Evolutionary conservation across 2,797 vertebrate species (phyloP), one percentile per base, ranked within the genome.

Genomic region (Sebastes hubbsi): DNA sequence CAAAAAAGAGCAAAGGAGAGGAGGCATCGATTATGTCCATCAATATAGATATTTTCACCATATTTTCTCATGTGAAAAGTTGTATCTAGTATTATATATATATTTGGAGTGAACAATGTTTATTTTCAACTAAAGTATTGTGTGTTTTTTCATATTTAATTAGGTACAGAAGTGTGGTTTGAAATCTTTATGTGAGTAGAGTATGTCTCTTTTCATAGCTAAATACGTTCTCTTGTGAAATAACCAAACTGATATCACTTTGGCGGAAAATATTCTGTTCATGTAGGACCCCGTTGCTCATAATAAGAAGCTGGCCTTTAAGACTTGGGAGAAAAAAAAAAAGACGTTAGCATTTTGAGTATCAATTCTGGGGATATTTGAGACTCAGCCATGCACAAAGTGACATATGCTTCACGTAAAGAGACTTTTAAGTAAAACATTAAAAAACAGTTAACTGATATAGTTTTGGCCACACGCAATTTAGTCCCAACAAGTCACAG

Each of bases 401-500:
- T 22, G 54, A 67, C 72, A 68, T 7, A 56, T 59, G 67, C 71
- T 72, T 62, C 72, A 52, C 20, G 61, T 85, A 81, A 86, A 84
- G 29, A 74, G n/a, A 71, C 85, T 82, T 88, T 87, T 88, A 90
- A 89, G 64, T 80, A 79, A 85, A 72, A 73, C 80, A 92, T 91
- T 92, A 88, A 91, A 93, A 88, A 55, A 59, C 82, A 83, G 66
- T 81, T 77, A 86, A 75, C 79, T 79, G 52, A 85, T 92, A 88
- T 81, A 86, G 72, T 92, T 92, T 92, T 80, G 87, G 83, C 85
- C 84, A 90, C 86, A 83, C 30, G 49, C 82, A 91, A 91, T 94
- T 89, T 90, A 90, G 85, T 84, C 83, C 71, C 72, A 86, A 87
- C 88, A 93, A 93, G 81, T 90, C 89, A 89, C 89, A 89, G 88